These are phyloP conservation scores for Sitobion miscanthi DNA, from an alignment of 1,140 invertebrate species.

Conservation along the genomic window DNA sequence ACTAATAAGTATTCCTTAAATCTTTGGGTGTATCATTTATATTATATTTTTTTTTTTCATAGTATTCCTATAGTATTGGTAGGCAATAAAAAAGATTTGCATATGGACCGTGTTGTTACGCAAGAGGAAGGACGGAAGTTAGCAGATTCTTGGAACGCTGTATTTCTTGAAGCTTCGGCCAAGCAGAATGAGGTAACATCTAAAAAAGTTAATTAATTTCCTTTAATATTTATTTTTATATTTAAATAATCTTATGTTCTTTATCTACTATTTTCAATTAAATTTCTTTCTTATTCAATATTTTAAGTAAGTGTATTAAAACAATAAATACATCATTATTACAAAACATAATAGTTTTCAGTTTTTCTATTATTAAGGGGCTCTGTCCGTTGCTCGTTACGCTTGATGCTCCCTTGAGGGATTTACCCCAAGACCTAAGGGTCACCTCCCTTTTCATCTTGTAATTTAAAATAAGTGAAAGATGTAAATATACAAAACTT, in stretches of 20 bases:
- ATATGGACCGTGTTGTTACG: conserved; percentile 88
- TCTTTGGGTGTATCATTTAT: conserved; percentile 21
- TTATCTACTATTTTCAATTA: background rate
- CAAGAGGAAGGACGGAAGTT: conserved; percentile 89
- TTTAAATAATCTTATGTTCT: background rate
- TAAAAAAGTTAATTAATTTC: conserved; percentile 12
- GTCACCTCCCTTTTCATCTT: too few species aligned
- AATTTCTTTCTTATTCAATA: background rate
- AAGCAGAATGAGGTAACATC: conserved; percentile 85
- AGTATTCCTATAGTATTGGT: conserved; percentile 97
- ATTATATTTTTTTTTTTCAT: conserved; percentile 60
- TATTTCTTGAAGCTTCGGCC: conserved; percentile 95
- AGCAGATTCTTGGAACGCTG: conserved; percentile 92
- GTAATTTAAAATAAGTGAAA: background rate
- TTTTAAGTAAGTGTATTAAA: background rate
- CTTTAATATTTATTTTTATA: conserved; percentile 19
- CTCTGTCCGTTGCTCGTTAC: background rate
- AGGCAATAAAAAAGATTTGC: conserved; percentile 65
- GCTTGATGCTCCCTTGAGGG: too few species aligned
- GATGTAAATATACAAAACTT: background rate
- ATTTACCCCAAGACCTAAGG: too few species aligned
- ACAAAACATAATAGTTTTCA: background rate
- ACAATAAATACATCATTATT: background rate
- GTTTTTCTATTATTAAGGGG: background rate
- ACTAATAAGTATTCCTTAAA: too few species aligned